Conservation (phyloP, 2,113 vertebrate species). For the Mesitornis unicolor region DNA sequence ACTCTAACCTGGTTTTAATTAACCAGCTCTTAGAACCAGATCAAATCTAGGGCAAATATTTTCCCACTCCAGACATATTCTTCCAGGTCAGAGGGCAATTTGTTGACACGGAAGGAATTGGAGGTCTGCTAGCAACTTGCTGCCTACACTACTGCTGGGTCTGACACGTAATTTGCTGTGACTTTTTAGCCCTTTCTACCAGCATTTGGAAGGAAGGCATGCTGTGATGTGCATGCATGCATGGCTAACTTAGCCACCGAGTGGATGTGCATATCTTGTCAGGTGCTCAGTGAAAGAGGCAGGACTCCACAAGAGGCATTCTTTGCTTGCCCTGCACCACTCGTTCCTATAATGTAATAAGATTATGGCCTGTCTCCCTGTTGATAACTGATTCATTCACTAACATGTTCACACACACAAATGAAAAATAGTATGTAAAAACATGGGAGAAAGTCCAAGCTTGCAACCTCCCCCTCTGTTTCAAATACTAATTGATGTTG, state of each 20-base stretch:
- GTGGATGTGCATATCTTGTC: slow-evolving; percentile 14
- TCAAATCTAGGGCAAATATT: background rate
- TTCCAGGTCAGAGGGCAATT: slow-evolving; percentile 38
- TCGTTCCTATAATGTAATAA: background rate
- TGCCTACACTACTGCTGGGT: background rate
- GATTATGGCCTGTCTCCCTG: background rate
- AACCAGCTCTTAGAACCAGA: background rate
- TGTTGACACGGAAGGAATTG: background rate
- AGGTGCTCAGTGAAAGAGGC: slow-evolving; percentile 20
- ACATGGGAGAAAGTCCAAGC: background rate
- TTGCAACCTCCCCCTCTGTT: background rate
- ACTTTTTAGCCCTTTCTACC: slow-evolving; percentile 30
- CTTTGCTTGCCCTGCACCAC: background rate
- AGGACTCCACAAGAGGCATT: background rate
- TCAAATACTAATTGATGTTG: background rate
- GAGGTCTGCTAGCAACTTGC: background rate
- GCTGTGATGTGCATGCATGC: slow-evolving; percentile 44
- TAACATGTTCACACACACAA: background rate
- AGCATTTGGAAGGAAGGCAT: slow-evolving; percentile 40
- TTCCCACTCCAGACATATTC: background rate
- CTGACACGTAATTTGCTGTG: slow-evolving; percentile 27
- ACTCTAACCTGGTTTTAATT: background rate
- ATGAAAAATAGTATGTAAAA: background rate
- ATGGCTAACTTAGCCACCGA: slow-evolving; percentile 23
- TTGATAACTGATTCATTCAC: background rate